phyloP scores from a whole-genome alignment of 35 echinoderm and acorn worm species.

The Heliocidaris erythrogramma region DNA sequence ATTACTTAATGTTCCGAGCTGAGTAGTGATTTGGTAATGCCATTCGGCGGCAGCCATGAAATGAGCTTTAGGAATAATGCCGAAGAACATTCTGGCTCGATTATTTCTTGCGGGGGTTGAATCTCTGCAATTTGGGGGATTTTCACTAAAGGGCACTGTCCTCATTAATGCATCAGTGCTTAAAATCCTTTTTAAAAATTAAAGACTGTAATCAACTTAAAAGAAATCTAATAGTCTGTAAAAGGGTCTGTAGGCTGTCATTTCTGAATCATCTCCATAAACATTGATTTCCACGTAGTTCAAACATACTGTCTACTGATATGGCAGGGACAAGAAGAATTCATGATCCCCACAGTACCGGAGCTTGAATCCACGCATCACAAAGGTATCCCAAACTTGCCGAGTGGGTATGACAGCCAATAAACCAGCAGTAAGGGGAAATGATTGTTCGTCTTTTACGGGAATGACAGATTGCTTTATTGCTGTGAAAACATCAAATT shows the following conservation, averaged over 20 bases:
- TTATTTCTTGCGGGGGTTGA: too few relatives aligned
- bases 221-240: background rate
- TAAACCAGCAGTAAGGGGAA: background rate
- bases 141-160: background rate
- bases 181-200: background rate
- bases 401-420: background rate
- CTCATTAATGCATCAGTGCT: background rate
- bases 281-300: too few relatives aligned
- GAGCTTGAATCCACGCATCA: background rate
- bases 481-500: background rate
- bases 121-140: background rate
- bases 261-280: too few relatives aligned
- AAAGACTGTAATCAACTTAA: background rate
- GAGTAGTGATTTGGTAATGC: too few relatives aligned
- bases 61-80: too few relatives aligned
- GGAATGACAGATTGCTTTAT: background rate
- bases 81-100: too few relatives aligned
- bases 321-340: background rate
- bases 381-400: background rate
- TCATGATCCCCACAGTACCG: background rate
- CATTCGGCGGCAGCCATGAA: too few relatives aligned
- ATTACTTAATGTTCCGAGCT: too few relatives aligned
- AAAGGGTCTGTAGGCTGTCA: background rate
- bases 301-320: background rate
- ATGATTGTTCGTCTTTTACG: background rate